These are phyloP conservation scores for Acropora yongei DNA, from an alignment of 64 coral and sea anemone genomes.

Conservation along the genomic window DNA sequence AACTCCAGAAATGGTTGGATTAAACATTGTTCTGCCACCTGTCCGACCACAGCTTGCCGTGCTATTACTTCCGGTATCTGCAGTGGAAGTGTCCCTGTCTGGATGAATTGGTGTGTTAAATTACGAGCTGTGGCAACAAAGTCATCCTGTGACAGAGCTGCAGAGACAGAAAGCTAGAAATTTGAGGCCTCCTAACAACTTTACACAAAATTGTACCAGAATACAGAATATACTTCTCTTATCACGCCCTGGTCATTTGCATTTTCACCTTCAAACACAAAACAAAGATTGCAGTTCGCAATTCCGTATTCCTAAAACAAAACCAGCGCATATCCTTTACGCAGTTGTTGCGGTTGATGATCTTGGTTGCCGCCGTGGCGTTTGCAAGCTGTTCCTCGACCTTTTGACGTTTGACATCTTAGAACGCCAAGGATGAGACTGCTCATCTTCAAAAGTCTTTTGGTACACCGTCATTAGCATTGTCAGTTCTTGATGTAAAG, in stretches of 20 bases:
- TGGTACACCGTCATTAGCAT: not conserved
- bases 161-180: not conserved
- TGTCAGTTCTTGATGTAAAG: not conserved
- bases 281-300: not conserved
- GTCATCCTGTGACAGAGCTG: slow-evolving; percentile 12
- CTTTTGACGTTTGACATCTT: not conserved
- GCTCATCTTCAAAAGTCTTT: not conserved
- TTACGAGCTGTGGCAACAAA: slow-evolving; percentile 14
- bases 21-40: slow-evolving; percentile 30
- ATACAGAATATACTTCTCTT: slow-evolving; percentile 51
- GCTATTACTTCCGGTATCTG: slow-evolving; percentile 31
- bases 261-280: slow-evolving; percentile 39
- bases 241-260: slow-evolving; percentile 36
- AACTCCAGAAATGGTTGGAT: slow-evolving; percentile 47
- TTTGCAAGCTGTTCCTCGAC: not conserved
- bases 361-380: no score
- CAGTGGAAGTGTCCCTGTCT: slow-evolving; percentile 56
- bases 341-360: slow-evolving; percentile 23
- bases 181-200: slow-evolving; percentile 48
- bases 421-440: not conserved
- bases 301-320: not conserved
- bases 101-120: slow-evolving; percentile 52
- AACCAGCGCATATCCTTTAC: slow-evolving; percentile 9
- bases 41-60: slow-evolving; percentile 47
- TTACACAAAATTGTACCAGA: slow-evolving; percentile 39